Conservation (phyloP, 2,888 invertebrate genomes). For the Himalopsyche kuldschensis region DNA sequence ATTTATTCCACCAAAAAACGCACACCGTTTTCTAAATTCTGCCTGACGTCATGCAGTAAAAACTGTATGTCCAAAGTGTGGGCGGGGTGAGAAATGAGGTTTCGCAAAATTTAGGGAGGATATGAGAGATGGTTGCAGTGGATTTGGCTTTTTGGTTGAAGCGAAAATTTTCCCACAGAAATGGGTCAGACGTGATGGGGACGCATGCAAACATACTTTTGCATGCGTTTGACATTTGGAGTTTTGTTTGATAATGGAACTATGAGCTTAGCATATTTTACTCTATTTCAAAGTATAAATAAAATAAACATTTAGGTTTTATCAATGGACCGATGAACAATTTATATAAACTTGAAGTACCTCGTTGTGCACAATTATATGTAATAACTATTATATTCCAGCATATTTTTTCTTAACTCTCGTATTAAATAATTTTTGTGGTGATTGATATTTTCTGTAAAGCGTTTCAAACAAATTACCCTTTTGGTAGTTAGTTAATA, state of each 20-base stretch:
- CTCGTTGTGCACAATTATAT: no score
- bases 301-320: neutral
- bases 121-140: neutral
- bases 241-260: neutral
- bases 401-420: no score
- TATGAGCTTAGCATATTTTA: neutral
- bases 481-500: no score
- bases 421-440: no score
- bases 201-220: neutral
- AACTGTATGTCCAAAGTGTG: neutral
- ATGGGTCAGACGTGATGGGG: neutral
- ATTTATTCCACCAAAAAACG: neutral
- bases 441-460: no score
- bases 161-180: conserved; percentile 7
- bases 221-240: neutral
- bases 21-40: neutral
- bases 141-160: conserved; percentile 5
- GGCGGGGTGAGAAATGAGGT: neutral
- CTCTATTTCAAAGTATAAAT: neutral
- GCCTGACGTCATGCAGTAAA: neutral
- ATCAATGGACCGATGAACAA: neutral
- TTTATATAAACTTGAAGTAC: no score
- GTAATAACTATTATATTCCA: no score
- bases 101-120: neutral
- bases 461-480: no score